Base-by-base conservation (phyloP, 2,113 vertebrate species). In the Brachypteracias leptosomus region DNA sequence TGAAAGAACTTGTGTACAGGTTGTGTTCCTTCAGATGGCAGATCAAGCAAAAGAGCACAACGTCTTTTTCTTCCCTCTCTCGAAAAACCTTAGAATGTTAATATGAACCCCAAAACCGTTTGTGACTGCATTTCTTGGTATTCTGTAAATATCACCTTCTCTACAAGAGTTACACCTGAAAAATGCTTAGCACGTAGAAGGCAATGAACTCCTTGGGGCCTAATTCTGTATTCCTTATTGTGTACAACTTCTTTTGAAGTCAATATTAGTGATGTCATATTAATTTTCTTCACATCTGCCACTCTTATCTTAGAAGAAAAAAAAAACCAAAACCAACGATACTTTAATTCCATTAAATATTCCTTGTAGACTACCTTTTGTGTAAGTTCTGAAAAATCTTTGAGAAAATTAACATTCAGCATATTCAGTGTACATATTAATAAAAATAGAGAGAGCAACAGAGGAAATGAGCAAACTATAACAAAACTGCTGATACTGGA, bases 91-190 rank as follows among this genome's bases (percentile, higher is more conserved):
- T 57, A 16, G 38, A 88, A 92, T 87, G 68, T 85, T 78, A 91
- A 70, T 33, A 74, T 24, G 80, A 57, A 97, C 52, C n/a, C 79
- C 80, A 82, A 94, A 95, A 63, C 51, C 13, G 35, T 58, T 86
- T 70, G 81, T 61, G 42, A 71, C n/a, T 83, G 66, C 93, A 70
- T 82, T 88, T 89, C 73, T 82, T 90, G 77, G 54, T 76, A 61
- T 46, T 78, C 90, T 72, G 31, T 71, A 96, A 96, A 94, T 87
- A 95, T 2, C 19, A 20, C 58, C 58, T 97, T 76, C 88, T 96
- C 95, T 95, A 93, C 96, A 98, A 98, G 96, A 97, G 96, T 96
- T 95, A 97, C 97, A 98, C 97, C 97, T 92, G 97, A 98, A 98
- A 98, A 97, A 91, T 96, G 94, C 84, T 89, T 94, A 95, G 82